phyloP scores from a whole-genome alignment of 2,888 invertebrate species.

The Dicyrtomina minuta region DNA sequence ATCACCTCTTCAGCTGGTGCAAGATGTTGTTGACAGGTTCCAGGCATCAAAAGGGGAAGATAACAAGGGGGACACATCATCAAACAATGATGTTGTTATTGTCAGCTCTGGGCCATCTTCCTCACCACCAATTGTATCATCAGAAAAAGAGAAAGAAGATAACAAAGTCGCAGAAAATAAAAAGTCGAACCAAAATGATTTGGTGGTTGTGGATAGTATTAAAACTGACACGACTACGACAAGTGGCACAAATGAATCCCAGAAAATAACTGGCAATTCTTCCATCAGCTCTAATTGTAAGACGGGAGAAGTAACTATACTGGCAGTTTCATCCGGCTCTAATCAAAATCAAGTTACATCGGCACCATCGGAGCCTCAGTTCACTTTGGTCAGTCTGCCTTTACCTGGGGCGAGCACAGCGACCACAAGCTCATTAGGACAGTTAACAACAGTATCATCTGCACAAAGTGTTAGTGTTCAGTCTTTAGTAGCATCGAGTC shows the following conservation, averaged over 20 bases:
- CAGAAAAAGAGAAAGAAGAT: too few species aligned
- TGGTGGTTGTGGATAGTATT: too few species aligned
- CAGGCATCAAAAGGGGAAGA: conserved; percentile 34
- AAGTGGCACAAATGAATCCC: too few species aligned
- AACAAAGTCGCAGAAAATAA: too few species aligned
- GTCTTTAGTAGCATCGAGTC: conserved; percentile 24
- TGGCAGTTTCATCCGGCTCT: conserved; percentile 1
- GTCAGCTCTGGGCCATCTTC: neutral
- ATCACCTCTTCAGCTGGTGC: conserved; percentile 50
- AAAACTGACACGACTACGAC: neutral
- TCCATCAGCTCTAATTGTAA: too few species aligned
- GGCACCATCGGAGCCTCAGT: conserved; percentile 3
- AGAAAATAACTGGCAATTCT: too few species aligned
- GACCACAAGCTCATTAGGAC: conserved; percentile 6
- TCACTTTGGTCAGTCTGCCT: conserved; percentile 15
- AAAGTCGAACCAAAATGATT: too few species aligned
- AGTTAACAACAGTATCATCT: conserved; percentile 11
- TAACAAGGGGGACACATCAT: conserved; percentile 15
- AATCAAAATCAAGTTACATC: neutral
- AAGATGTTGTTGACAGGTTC: conserved; percentile 51
- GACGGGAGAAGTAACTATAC: neutral
- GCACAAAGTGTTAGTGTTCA: conserved; percentile 21
- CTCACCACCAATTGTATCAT: neutral
- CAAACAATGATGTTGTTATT: neutral
- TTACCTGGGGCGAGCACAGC: conserved; percentile 7